phyloP scores from a whole-genome alignment of 2,888 invertebrate species.

The Ceramica pisi region DNA sequence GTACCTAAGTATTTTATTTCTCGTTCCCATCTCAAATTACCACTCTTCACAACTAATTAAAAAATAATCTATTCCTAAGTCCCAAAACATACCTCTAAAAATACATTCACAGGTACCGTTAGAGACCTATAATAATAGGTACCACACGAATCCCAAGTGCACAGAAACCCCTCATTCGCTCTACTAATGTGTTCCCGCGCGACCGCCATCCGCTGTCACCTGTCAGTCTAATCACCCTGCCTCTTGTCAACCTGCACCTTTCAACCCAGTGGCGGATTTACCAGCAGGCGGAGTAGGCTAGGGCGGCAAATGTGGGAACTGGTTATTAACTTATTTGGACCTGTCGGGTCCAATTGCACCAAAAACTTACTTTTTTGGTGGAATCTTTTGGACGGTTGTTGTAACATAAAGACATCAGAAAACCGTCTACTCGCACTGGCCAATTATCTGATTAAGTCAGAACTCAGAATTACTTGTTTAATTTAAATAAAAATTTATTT shows the following conservation, averaged over 20 bases:
- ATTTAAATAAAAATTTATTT: too few species aligned
- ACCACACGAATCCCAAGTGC: conserved; percentile 11
- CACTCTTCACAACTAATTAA: background rate
- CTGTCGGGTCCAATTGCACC: too few species aligned
- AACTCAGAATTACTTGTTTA: too few species aligned
- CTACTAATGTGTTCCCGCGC: conserved; percentile 49
- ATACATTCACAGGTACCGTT: conserved; percentile 8
- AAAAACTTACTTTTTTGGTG: too few species aligned
- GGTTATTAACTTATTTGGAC: too few species aligned
- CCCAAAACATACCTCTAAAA: conserved; percentile 8
- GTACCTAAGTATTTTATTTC: background rate
- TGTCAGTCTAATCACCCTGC: conserved; percentile 54
- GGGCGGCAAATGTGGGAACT: background rate
- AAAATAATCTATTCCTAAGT: background rate
- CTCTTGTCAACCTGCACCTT: conserved; percentile 54
- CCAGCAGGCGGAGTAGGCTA: background rate
- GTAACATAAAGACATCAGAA: too few species aligned
- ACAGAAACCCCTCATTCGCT: conserved; percentile 38
- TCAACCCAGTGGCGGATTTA: conserved; percentile 33
- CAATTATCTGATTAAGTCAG: too few species aligned
- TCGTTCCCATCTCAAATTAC: background rate
- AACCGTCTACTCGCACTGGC: too few species aligned
- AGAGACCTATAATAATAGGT: background rate
- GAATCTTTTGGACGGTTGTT: too few species aligned
- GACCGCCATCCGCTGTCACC: conserved; percentile 48